phyloP scores from a whole-genome alignment of 2,797 vertebrate genomes.

The Miichthys miiuy region DNA sequence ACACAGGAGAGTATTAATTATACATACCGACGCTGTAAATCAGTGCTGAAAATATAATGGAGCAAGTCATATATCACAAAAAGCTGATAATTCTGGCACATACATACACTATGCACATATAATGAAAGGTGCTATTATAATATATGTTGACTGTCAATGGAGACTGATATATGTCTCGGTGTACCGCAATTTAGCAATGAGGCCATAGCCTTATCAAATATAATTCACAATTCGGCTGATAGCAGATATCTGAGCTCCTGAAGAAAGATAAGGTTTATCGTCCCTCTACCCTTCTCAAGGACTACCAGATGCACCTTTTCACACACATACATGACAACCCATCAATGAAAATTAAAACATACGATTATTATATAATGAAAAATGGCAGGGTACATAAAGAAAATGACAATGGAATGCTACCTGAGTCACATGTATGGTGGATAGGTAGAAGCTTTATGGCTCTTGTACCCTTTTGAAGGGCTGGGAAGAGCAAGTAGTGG shows the following conservation, averaged over 20 bases:
- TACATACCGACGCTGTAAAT: conserved; percentile 45
- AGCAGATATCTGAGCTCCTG: conserved; percentile 43
- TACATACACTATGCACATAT: conserved; percentile 24
- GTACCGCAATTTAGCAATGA: conserved; percentile 55
- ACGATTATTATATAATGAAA: conserved; percentile 48
- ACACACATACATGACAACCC: conserved; percentile 34
- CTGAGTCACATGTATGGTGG: conserved; percentile 4
- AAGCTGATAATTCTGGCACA: conserved; percentile 31
- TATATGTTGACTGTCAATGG: conserved; percentile 53
- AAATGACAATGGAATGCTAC: conserved; percentile 34
- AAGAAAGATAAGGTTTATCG: conserved; percentile 59
- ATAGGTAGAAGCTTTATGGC: conserved; percentile 37
- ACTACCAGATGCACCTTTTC: conserved; percentile 43
- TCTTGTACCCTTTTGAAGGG: conserved; percentile 49
- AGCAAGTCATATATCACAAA: conserved; percentile 32
- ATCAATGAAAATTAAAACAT: conserved; percentile 25
- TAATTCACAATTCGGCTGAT: conserved; percentile 62
- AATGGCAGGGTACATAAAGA: conserved; percentile 45
- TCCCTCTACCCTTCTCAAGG: conserved; percentile 70
- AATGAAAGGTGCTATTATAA: conserved; percentile 41
- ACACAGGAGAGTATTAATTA: conserved; percentile 34
- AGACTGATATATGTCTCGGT: conserved; percentile 57
- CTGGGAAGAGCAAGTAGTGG: conserved; percentile 13
- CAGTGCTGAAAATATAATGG: conserved; percentile 29
- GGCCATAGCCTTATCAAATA: conserved; percentile 61